Evolutionary conservation across 2,888 invertebrate genomes (phyloP).

Genomic region (Sycophila texana): DNA sequence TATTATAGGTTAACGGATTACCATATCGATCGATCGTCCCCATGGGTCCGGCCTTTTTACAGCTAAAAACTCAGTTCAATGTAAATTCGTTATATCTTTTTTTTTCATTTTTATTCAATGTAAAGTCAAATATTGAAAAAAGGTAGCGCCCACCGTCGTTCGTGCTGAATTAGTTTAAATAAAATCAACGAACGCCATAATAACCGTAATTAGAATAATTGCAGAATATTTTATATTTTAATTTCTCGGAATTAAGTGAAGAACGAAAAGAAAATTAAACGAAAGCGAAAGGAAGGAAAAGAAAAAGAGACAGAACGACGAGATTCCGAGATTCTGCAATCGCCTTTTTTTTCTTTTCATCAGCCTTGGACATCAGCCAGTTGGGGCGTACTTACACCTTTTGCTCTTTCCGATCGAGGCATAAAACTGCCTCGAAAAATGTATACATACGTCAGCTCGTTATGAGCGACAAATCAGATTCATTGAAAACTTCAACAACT

Average conservation of each 20-base stretch:
- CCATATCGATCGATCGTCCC: slow-evolving; percentile 12
- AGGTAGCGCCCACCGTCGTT: neutral
- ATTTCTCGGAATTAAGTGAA: neutral
- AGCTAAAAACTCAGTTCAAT: slow-evolving; percentile 2
- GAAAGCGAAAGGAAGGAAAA: neutral
- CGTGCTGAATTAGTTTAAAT: neutral
- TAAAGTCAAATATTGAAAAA: neutral
- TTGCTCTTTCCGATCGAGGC: slow-evolving; percentile 13
- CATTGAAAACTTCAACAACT: neutral
- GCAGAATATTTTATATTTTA: neutral
- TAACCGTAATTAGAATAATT: neutral
- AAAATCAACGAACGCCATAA: neutral
- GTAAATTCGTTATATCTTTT: neutral
- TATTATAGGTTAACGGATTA: slow-evolving; percentile 26
- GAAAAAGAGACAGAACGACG: neutral
- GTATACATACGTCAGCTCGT: neutral
- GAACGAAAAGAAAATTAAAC: neutral
- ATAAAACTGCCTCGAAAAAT: slow-evolving; percentile 26
- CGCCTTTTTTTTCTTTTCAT: slow-evolving; percentile 6
- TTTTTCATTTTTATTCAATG: neutral
- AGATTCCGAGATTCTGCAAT: slow-evolving; percentile 38
- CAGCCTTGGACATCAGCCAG: slow-evolving; percentile 46
- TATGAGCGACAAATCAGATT: neutral
- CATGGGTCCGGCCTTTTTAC: neutral
- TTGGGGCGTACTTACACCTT: neutral